Conservation (phyloP, 2,888 invertebrate species). For the Lithophane ornitopus region DNA sequence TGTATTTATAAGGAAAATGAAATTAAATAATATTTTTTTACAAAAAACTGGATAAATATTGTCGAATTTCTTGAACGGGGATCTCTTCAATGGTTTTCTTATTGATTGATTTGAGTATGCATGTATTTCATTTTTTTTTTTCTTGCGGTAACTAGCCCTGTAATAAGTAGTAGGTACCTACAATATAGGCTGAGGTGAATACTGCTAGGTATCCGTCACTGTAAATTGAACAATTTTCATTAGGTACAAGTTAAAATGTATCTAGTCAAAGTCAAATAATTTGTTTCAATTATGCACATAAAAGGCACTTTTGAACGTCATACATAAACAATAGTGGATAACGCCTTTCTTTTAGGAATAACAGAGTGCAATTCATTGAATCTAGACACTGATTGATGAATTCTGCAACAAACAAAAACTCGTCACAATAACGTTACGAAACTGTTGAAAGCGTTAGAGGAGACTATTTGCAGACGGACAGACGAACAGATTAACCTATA, state of each 20-base stretch:
- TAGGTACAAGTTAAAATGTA: background rate
- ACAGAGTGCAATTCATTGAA: background rate
- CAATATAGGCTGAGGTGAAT: background rate
- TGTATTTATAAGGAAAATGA: background rate
- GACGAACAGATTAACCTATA: constrained; percentile 75
- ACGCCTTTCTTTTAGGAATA: background rate
- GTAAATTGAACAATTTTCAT: background rate
- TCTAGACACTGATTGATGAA: background rate
- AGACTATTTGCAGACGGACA: constrained; percentile 68
- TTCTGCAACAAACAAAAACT: constrained; percentile 5
- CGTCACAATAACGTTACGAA: constrained; percentile 42
- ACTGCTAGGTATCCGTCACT: background rate
- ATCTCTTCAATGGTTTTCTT: background rate
- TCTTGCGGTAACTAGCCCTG: background rate
- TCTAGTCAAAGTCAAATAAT: too few species aligned
- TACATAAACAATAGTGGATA: too few species aligned
- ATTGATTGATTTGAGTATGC: background rate
- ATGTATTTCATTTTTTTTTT: background rate
- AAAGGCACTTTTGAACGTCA: too few species aligned
- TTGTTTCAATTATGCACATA: too few species aligned
- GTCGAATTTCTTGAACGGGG: background rate
- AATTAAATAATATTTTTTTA: background rate
- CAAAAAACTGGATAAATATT: too few species aligned
- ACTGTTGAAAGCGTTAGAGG: constrained; percentile 32
- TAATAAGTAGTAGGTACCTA: background rate